These are phyloP conservation scores for Odontomyia ornata DNA, from an alignment of 2,888 invertebrate genomes.

Conservation along the genomic window DNA sequence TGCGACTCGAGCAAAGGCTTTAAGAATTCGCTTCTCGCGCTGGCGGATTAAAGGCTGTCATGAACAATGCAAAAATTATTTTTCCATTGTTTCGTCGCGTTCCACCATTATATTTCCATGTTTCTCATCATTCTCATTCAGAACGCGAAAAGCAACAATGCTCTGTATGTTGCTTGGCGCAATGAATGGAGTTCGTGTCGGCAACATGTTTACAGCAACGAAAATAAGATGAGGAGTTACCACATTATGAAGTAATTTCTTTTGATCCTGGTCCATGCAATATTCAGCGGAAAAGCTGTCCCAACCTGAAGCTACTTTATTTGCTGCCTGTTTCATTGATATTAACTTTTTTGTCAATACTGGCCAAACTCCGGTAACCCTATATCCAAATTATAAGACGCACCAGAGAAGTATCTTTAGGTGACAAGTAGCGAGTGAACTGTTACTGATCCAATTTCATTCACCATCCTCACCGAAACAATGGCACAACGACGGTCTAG, in stretches of 20 bases:
- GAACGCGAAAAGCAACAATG: conserved; percentile 32
- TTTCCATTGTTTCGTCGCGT: conserved; percentile 40
- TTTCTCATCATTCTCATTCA: conserved; percentile 29
- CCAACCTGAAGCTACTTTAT: too few species aligned
- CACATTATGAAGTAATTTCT: not conserved
- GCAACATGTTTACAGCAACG: conserved; percentile 12
- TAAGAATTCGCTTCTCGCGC: conserved; percentile 1
- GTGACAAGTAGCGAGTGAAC: conserved; percentile 36
- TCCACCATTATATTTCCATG: conserved; percentile 38
- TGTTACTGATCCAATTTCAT: conserved; percentile 38
- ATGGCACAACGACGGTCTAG: conserved; percentile 12
- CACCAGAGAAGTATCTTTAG: conserved; percentile 4
- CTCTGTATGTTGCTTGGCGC: conserved; percentile 29
- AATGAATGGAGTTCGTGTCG: conserved; percentile 20
- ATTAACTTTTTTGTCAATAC: too few species aligned
- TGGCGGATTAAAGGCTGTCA: conserved; percentile 33
- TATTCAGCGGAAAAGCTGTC: too few species aligned
- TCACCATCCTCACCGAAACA: conserved; percentile 32
- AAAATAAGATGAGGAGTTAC: not conserved
- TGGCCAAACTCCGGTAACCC: too few species aligned
- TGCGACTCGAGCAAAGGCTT: not conserved
- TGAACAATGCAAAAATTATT: conserved; percentile 41
- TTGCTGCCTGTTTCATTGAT: too few species aligned
- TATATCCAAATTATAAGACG: too few species aligned
- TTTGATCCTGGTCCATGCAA: too few species aligned